Conservation (phyloP, 1,140 invertebrate genomes). For the Lasioglossum baleicum region DNA sequence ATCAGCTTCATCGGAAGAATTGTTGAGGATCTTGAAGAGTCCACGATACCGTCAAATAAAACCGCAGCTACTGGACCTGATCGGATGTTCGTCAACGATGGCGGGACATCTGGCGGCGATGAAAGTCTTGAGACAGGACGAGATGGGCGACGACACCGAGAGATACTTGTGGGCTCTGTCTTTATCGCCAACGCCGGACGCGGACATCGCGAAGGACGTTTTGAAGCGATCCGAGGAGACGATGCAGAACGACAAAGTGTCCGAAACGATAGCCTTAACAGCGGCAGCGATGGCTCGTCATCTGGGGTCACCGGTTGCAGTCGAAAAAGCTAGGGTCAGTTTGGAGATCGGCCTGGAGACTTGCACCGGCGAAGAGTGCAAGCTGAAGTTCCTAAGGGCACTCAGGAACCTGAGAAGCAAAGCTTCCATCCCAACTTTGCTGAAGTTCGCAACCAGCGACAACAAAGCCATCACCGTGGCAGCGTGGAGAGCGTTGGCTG, state of each 20-base stretch:
- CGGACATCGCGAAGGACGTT: conserved; percentile 83
- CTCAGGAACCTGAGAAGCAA: conserved; percentile 84
- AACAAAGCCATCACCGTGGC: conserved; percentile 81
- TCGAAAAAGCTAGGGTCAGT: conserved; percentile 79
- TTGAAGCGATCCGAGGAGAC: conserved; percentile 78
- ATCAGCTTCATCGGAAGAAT: conserved; percentile 81
- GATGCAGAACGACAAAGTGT: conserved; percentile 81
- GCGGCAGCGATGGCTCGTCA: conserved; percentile 83
- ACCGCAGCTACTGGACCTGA: conserved; percentile 84
- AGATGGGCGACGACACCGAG: conserved; percentile 83
- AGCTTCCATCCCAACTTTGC: conserved; percentile 81
- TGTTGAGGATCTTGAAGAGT: conserved; percentile 82
- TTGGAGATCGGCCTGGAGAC: conserved; percentile 79
- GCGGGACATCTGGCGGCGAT: conserved; percentile 85
- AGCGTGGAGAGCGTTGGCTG: conserved; percentile 84
- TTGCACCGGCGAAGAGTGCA: conserved; percentile 81
- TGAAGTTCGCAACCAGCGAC: conserved; percentile 80
- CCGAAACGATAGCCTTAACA: conserved; percentile 84
- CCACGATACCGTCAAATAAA: conserved; percentile 74
- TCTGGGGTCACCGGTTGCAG: conserved; percentile 58
- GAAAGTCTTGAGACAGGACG: conserved; percentile 83
- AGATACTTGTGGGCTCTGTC: conserved; percentile 88
- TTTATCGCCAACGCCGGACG: conserved; percentile 77
- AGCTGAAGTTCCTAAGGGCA: conserved; percentile 83
- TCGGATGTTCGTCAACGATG: conserved; percentile 85